Evolutionary conservation across 2,113 vertebrate species (phyloP).

Genomic region (Alethe diademata): DNA sequence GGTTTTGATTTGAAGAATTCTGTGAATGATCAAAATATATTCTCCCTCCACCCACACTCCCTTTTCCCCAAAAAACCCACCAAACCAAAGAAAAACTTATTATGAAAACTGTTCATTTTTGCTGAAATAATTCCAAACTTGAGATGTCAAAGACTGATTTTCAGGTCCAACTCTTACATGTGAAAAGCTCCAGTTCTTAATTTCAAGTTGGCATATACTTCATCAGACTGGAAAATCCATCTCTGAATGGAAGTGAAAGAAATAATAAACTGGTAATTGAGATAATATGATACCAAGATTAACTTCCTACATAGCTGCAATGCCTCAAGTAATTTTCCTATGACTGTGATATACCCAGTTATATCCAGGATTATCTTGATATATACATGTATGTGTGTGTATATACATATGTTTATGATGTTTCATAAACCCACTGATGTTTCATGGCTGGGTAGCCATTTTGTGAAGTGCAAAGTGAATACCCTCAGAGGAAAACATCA

Average conservation of each 20-base stretch:
- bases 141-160: not conserved
- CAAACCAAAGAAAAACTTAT: not conserved
- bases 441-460: slow-evolving; percentile 3
- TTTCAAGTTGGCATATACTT: not conserved
- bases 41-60: not conserved
- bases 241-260: not conserved
- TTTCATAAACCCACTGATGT: not conserved
- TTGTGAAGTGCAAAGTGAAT: not conserved
- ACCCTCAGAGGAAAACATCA: not conserved
- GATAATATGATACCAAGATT: not conserved
- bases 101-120: not conserved
- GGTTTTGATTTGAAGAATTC: not conserved
- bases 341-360: not conserved
- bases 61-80: not conserved
- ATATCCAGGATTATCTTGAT: not conserved
- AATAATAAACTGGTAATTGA: slow-evolving; percentile 25
- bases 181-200: not conserved
- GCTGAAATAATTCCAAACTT: not conserved
- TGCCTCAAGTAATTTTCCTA: not conserved
- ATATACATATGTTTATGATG: not conserved
- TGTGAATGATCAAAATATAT: not conserved
- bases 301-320: not conserved
- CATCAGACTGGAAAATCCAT: not conserved
- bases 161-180: not conserved
- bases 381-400: not conserved